Evolutionary conservation across 2,797 vertebrate species (phyloP).

Genomic region (Pogonophryne albipinna): DNA sequence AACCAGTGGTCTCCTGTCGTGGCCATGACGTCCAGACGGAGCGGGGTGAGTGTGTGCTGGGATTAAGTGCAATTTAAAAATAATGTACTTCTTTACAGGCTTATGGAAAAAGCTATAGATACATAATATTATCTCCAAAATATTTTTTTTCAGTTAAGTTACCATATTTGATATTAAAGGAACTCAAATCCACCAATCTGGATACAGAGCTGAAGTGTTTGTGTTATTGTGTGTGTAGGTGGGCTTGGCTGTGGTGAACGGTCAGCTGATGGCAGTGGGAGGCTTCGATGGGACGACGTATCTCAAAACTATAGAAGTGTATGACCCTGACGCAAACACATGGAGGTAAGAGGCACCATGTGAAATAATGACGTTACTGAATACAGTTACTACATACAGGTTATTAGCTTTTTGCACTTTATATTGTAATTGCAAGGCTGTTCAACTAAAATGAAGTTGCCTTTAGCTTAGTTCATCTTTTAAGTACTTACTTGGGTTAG

Average conservation of each 20-base stretch:
- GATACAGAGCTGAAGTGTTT: conserved; percentile 1
- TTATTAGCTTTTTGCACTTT: too few species aligned
- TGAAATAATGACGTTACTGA: neutral
- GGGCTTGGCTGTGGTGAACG: conserved; percentile 97
- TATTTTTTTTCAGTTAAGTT: neutral
- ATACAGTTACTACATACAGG: too few species aligned
- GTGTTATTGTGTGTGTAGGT: conserved; percentile 84
- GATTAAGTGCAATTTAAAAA: neutral
- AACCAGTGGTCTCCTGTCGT: conserved; percentile 99
- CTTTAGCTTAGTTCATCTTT: too few species aligned
- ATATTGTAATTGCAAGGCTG: too few species aligned
- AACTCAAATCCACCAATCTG: neutral
- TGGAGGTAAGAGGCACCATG: conserved; percentile 89
- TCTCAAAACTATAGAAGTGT: conserved; percentile 99
- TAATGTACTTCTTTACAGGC: neutral
- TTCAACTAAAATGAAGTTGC: too few species aligned
- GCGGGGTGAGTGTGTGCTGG: conserved; percentile 86
- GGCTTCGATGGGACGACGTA: conserved; percentile 99
- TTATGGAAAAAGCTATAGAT: too few species aligned
- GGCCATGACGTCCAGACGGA: conserved; percentile 97
- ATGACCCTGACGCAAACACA: conserved; percentile 98
- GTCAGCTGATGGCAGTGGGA: conserved; percentile 98
- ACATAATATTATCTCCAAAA: too few species aligned
- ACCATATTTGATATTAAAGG: neutral
- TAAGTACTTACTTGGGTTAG: too few species aligned